Base-by-base conservation (phyloP, 1,140 invertebrate genomes). In the Pseudomyrmex gracilis region DNA sequence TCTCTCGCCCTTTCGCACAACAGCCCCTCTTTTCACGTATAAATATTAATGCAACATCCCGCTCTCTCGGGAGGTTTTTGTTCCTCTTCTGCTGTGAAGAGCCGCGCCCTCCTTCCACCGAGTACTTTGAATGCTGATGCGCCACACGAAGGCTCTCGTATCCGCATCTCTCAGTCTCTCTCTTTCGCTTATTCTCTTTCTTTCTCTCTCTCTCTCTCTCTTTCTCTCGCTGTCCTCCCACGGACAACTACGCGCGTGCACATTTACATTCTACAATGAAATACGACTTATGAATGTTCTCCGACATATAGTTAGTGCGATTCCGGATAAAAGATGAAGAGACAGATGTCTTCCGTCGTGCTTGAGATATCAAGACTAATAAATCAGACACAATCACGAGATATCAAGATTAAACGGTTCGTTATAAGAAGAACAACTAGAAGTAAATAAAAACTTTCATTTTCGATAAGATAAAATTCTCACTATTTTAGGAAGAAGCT, bases 1-100 rank as follows among this genome's bases (percentile, higher is more conserved):
- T 34, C 34, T 66, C 55, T 73, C 76, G 70, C 43, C n/a, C 64
- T 86, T 78, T 77, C 57, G 13, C 82, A 60, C 34, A 78, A 63
- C 87, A 87, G 73, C 88, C 84, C 86, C 90, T 91, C 91, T 90
- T 89, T 93, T 92, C 91, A 84, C 92, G 91, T 94, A 94, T 94
- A 94, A 94, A 94, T 94, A 94, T 94, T 94, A 94, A 94, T 94
- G 93, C 93, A 94, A 94, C 93, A 94, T 94, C 92, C 93, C 93
- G 92, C 91, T 93, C 91, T 93, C 92, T 83, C 89, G 85, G 87
- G 91, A 91, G 90, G 92, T 94, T 93, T 94, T 94, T 94, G 93
- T 93, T 93, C 92, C 92, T 93, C 93, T 92, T 90, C 90, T 90
- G 87, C 90, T 83, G 88, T 83, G 88, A 85, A 91, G 89, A 91